Conservation (phyloP, 2,797 vertebrate genomes). For the Heliangelus exortis region DNA sequence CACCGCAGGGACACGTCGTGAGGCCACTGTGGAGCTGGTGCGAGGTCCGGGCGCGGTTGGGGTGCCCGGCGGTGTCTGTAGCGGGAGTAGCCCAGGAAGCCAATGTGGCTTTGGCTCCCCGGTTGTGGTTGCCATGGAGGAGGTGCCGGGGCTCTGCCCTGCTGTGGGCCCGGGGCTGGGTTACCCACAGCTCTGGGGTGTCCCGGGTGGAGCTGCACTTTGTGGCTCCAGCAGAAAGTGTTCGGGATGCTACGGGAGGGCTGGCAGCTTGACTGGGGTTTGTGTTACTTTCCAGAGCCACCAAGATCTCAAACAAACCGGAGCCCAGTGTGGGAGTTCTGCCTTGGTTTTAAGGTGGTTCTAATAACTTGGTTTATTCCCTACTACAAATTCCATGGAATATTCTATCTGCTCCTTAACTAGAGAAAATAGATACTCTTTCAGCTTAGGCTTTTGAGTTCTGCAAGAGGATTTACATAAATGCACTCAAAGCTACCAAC, state of each 20-base stretch:
- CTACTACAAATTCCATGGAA: accelerated
- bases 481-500: background rate
- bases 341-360: background rate
- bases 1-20: no score
- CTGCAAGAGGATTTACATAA: background rate
- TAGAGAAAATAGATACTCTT: background rate
- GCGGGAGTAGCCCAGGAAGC: no score
- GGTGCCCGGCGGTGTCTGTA: no score
- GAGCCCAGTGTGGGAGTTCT: background rate
- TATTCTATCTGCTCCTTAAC: background rate
- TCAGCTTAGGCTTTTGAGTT: background rate
- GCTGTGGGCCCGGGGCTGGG: accelerated
- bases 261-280: accelerated
- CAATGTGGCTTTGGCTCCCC: accelerated
- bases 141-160: accelerated
- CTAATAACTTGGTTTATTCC: accelerated
- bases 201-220: accelerated
- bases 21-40: no score
- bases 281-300: background rate
- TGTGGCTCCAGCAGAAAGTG: background rate
- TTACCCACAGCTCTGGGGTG: background rate
- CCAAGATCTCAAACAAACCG: background rate
- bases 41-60: no score
- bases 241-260: accelerated
- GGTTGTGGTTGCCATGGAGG: accelerated